Evolutionary conservation across 2,113 vertebrate species (phyloP).

Genomic region (Struthio camelus): DNA sequence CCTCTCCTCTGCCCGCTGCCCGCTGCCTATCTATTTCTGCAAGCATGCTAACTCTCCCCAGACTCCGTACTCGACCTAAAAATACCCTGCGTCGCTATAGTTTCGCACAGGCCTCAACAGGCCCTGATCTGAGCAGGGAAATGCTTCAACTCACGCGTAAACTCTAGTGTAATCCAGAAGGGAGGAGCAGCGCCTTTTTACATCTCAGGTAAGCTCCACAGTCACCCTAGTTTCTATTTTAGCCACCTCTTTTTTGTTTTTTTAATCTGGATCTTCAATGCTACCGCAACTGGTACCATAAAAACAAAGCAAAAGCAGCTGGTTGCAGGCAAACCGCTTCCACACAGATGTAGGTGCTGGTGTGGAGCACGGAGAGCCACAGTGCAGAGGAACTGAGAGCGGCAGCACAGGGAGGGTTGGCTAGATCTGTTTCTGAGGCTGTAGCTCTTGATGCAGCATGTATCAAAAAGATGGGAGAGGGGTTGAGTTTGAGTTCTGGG

Average conservation of each 20-base stretch:
- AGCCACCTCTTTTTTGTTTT: neutral
- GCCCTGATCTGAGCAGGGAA: neutral
- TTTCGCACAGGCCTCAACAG: neutral
- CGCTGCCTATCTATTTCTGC: neutral
- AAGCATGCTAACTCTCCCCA: neutral
- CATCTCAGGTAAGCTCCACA: neutral
- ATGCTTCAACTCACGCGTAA: neutral
- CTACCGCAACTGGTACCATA: neutral
- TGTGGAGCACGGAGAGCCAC: neutral
- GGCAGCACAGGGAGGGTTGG: neutral
- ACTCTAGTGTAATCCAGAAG: neutral
- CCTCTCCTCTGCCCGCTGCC: neutral
- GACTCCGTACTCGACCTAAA: neutral
- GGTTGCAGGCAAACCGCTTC: neutral
- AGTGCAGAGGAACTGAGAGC: neutral
- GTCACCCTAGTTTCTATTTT: neutral
- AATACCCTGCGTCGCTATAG: neutral
- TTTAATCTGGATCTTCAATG: neutral
- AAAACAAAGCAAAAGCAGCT: neutral
- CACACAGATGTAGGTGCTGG: neutral
- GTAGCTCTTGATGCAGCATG: neutral
- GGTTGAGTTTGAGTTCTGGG: accelerated
- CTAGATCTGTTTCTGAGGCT: neutral
- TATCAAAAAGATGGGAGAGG: neutral
- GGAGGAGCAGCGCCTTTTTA: neutral